These are phyloP conservation scores for Drosophila histrio DNA, from an alignment of 2,888 invertebrate species.

Conservation along the genomic window DNA sequence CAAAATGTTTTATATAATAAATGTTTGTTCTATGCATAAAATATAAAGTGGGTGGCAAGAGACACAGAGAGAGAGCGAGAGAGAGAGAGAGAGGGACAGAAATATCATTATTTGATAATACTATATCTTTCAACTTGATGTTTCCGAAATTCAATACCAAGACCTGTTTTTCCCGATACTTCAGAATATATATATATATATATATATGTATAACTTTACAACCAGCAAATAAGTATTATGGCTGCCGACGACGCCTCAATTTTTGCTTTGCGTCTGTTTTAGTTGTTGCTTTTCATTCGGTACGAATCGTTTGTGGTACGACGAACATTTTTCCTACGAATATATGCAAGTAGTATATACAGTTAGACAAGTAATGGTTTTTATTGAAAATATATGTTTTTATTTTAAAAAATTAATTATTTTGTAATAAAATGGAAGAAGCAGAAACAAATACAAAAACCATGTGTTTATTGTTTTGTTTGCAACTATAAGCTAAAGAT, in stretches of 20 bases:
- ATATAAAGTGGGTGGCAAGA: conserved; percentile 5
- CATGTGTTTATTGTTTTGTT: too few relatives aligned
- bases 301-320: conserved; percentile 36
- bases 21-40: conserved; percentile 17
- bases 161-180: conserved; percentile 33
- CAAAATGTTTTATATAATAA: conserved; percentile 11
- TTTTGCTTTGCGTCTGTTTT: conserved; percentile 51
- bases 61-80: not conserved
- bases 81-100: not conserved
- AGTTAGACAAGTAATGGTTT: too few relatives aligned
- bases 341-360: too few relatives aligned
- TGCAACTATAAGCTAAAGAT: too few relatives aligned
- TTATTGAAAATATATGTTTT: too few relatives aligned
- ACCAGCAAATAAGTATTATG: conserved; percentile 37
- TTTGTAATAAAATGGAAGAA: too few relatives aligned
- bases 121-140: not conserved
- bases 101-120: not conserved
- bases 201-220: conserved; percentile 30
- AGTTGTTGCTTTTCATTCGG: conserved; percentile 68
- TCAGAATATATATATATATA: conserved; percentile 13
- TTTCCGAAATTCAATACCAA: conserved; percentile 18
- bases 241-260: conserved; percentile 54
- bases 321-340: too few relatives aligned
- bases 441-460: too few relatives aligned
- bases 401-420: too few relatives aligned